phyloP scores from a whole-genome alignment of 2,888 invertebrate species.

The Tortrix viridana region DNA sequence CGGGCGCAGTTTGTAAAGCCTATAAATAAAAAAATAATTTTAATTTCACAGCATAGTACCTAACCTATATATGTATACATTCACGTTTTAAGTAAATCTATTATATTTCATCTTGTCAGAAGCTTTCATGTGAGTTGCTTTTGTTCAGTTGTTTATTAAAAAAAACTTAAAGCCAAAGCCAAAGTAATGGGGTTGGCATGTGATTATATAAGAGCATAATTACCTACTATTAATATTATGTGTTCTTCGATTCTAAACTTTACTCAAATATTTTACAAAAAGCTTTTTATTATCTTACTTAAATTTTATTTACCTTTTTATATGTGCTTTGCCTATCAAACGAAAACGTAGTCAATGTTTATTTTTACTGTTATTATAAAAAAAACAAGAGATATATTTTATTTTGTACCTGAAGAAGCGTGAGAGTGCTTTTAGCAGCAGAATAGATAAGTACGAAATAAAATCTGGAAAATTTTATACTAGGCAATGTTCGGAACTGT shows the following conservation, averaged over 20 bases:
- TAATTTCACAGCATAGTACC: slow-evolving; percentile 2
- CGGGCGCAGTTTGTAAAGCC: no score
- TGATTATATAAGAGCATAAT: background rate
- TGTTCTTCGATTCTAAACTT: no score
- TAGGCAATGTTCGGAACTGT: slow-evolving; percentile 74
- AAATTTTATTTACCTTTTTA: background rate
- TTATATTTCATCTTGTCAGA: background rate
- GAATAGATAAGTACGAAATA: slow-evolving; percentile 30
- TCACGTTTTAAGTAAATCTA: background rate
- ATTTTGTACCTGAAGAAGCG: slow-evolving; percentile 35
- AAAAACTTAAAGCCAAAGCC: no score
- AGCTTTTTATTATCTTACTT: background rate
- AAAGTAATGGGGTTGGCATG: background rate
- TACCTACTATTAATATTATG: no score
- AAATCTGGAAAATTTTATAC: slow-evolving; percentile 44
- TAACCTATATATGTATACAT: background rate
- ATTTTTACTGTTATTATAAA: slow-evolving; percentile 7
- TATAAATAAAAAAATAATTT: background rate
- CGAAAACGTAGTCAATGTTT: background rate
- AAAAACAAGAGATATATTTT: slow-evolving; percentile 24
- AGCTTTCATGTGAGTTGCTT: slow-evolving; percentile 8
- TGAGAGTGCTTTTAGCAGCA: slow-evolving; percentile 27
- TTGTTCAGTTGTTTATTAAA: background rate
- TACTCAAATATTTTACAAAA: background rate
- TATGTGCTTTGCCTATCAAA: background rate